Evolutionary conservation across 2,888 invertebrate species (phyloP), one percentile per base, ranked within the genome.

Genomic region (Pteria penguin): DNA sequence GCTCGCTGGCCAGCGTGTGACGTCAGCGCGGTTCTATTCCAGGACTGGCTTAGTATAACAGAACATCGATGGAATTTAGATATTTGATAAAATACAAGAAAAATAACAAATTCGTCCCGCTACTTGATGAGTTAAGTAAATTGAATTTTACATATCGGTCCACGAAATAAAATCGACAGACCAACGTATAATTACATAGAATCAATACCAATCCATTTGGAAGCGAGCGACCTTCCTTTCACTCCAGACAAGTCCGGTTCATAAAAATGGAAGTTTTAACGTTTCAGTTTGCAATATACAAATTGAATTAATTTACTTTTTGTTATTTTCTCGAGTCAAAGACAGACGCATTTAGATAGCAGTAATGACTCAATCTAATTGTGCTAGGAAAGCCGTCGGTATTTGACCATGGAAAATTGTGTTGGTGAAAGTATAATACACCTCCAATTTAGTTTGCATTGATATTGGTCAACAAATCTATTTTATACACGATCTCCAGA

Each of bases 61-160:
- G 18, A 14, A 45, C 45, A 18, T 14, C 45, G 45, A 45, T 18
- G 45, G 18, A 45, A 18, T 45, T 45, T 45, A 18, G 45, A 45
- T 45, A 18, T 60, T 60, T 26, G 27, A 60, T 60, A 60, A 60
- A 45, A 45, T 14, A 14, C 45, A 8, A 45, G 18, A 18, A 18
- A 45, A 60, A 60, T 22, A 18, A 24, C 18, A 18, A 22, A 60
- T 26, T 60, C 27, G 26, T 22, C 60, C 24, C 27, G 24, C 24
- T 26, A 26, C 60, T 60, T 26, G 60, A 24, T 22, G 60, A 60
- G 22, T 60, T 22, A 60, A 60, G 60, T 60, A 60, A 60, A 60
- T 60, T 60, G 60, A 60, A 60, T 60, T 60, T 60, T 60, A 60
- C 60, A 60, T 60, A 45, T 60, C 60, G 27, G 60, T 18, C 22